Percentiles rank a stretch among this genome's conserved stretches.
Evolutionary conservation across 2,797 vertebrate species (phyloP).

Genomic region (Spinus olivaceus): DNA sequence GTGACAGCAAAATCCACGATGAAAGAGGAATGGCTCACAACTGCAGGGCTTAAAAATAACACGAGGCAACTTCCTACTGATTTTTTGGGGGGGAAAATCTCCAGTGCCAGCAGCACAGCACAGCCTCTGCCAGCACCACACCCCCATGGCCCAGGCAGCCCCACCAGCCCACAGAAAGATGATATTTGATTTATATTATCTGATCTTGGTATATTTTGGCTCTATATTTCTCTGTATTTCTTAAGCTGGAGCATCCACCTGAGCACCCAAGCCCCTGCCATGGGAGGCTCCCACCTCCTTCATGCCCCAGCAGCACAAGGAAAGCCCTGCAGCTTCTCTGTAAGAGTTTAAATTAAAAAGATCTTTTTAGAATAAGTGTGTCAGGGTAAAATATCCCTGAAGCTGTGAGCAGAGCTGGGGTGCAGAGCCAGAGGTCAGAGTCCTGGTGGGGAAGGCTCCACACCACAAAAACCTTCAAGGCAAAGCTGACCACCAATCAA

Average conservation of each 20-base stretch:
- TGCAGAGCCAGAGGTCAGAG: not conserved
- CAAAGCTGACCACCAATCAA: not conserved
- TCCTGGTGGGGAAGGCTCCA: not conserved
- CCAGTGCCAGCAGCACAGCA: not conserved
- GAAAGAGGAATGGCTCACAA: not conserved
- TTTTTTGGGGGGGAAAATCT: not conserved
- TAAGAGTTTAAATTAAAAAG: not conserved
- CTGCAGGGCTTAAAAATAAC: not conserved
- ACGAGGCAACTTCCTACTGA: not conserved
- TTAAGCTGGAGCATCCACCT: not conserved
- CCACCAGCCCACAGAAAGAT: not conserved
- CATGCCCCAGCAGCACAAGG: not conserved
- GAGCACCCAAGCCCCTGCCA: rapidly evolving
- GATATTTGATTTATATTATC: not conserved
- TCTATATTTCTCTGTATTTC: not conserved
- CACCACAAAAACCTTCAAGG: not conserved
- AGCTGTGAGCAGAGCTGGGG: not conserved
- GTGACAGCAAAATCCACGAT: slow-evolving; percentile 12
- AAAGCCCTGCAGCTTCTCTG: not conserved
- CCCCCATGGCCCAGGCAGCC: rapidly evolving
- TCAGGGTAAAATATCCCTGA: not conserved
- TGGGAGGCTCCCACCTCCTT: not conserved
- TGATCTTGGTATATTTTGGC: not conserved
- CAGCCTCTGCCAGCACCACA: not conserved
- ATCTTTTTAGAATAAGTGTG: not conserved